phyloP scores from a whole-genome alignment of 2,888 invertebrate species.

The Chironomus tentans region DNA sequence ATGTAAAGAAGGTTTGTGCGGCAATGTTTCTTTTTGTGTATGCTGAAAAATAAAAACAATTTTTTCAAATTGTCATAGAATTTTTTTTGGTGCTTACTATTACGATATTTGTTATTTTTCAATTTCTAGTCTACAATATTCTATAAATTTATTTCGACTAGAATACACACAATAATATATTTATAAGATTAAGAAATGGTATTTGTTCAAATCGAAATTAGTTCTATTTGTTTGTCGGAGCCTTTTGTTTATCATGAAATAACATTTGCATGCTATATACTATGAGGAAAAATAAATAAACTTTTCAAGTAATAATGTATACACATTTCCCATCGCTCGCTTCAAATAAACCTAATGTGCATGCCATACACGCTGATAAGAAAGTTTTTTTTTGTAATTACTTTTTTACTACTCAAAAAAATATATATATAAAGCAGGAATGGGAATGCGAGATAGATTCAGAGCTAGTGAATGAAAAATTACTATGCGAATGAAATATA shows the following conservation, averaged over 20 bases:
- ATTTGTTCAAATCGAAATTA: background rate
- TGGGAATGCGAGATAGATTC: too few species aligned
- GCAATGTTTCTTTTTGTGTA: background rate
- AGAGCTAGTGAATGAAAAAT: too few species aligned
- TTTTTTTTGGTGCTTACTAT: too few species aligned
- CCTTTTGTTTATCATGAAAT: constrained; percentile 1
- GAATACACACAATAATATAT: too few species aligned
- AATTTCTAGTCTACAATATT: too few species aligned
- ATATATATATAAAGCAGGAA: background rate
- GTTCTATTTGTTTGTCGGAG: background rate
- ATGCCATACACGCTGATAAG: background rate
- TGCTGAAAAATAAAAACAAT: background rate
- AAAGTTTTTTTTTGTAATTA: constrained; percentile 7
- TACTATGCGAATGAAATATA: too few species aligned
- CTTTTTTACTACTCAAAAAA: background rate
- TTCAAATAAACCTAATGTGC: background rate
- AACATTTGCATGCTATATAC: background rate
- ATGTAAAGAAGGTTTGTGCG: background rate
- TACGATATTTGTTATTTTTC: too few species aligned
- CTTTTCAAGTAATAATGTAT: background rate
- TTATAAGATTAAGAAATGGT: background rate
- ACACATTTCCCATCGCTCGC: background rate
- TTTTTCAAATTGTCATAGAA: background rate
- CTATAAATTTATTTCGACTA: too few species aligned
- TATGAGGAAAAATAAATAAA: background rate